Conservation (phyloP, 2,113 vertebrate species). For the Desmodus rotundus region DNA sequence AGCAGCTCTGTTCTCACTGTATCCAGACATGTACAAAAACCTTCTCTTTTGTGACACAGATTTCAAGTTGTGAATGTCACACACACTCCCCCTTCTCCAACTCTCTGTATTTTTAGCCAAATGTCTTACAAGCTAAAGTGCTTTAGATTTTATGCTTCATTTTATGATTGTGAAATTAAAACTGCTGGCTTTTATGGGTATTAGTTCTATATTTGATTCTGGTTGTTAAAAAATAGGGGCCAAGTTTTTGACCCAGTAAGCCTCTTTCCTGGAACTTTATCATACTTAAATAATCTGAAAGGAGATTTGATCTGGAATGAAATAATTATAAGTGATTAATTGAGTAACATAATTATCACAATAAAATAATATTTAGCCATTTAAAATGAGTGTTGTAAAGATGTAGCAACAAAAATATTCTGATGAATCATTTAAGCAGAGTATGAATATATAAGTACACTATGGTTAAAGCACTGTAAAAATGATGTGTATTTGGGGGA, state of each 20-base stretch:
- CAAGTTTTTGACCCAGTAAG: neutral
- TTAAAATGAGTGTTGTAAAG: constrained; percentile 35
- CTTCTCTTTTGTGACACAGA: neutral
- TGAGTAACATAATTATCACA: neutral
- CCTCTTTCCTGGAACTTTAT: neutral
- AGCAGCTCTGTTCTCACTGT: neutral
- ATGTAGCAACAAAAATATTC: neutral
- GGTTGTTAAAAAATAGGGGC: constrained; percentile 8
- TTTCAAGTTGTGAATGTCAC: neutral
- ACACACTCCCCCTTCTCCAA: neutral
- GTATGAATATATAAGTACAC: neutral
- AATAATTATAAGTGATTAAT: constrained; percentile 33
- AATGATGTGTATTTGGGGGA: neutral
- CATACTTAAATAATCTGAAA: constrained; percentile 1
- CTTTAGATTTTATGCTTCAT: constrained; percentile 7
- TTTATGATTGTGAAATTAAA: constrained; percentile 43
- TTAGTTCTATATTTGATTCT: neutral
- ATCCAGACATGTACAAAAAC: neutral
- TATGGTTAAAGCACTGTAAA: neutral
- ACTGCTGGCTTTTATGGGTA: constrained; percentile 24
- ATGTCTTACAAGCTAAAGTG: neutral
- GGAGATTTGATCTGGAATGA: neutral
- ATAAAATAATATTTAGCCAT: constrained; percentile 29
- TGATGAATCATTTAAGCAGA: neutral
- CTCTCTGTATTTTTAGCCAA: neutral